Evolutionary conservation across 30 jellyfish, hydroid and myxozoan species (phyloP), one percentile per base, ranked within the genome.

Genomic region (Turritopsis rubra): DNA sequence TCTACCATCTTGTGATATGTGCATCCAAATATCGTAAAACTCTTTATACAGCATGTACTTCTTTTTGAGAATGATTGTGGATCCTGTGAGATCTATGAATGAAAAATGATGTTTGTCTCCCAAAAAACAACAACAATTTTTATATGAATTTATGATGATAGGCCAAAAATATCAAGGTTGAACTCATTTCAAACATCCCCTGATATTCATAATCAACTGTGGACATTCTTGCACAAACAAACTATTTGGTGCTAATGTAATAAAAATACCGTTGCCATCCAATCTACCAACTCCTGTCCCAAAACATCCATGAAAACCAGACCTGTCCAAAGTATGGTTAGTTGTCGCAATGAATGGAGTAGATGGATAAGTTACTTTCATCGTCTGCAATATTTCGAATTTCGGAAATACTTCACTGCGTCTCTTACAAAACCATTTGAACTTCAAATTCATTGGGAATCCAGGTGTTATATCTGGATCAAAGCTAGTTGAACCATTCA

Each of bases 381-480:
- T 71, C 0, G 52, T 74, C 18, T 74, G 72, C 41, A 52, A 16
- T n/a, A 23, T 24, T 74, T 26, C 82, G 17, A 74, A 74, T 23
- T 9, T 24, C 24, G 53, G 65, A 29, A 21, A 23, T 20, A 16
- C 13, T 29, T 29, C 82, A 20, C 65, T 52, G 19, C 19, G 24
- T 74, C 82, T 74, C 24, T 23, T 74, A 29, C 82, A 74, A 41
- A 23, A 74, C 82, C 82, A 74, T n/a, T 74, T 29, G 23, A 74
- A 74, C 65, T 26, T 26, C 53, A 74, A 41, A 75, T 88, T 89
- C 30, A 52, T 84, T 18, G 84, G 85, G 23, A 66, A 21, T 0
- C 87, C 79, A 16, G 65, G 73, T 1, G 85, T 85, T 65, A 54
- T 83, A 72, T 91, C 97, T 5, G 97, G 97, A 74, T 91, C 97